phyloP scores from a whole-genome alignment of 2,888 invertebrate genomes.

The Nomada lathburiana region DNA sequence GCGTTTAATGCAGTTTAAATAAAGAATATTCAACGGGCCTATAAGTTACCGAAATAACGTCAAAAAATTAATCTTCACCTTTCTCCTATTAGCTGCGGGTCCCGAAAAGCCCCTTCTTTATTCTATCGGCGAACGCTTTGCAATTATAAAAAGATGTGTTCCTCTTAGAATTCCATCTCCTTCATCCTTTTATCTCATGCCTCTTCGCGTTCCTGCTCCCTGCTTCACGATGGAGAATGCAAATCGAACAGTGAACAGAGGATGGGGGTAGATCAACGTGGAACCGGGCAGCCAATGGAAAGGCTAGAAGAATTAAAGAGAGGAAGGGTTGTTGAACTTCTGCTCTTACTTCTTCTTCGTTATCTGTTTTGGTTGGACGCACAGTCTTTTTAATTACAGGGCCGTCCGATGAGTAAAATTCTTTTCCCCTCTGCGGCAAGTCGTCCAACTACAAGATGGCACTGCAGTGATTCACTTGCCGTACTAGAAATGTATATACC shows the following conservation, averaged over 20 bases:
- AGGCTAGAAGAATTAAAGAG: constrained; percentile 75
- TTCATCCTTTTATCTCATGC: constrained; percentile 64
- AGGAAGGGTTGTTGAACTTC: constrained; percentile 74
- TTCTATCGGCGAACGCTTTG: constrained; percentile 73
- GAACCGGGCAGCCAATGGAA: constrained; percentile 53
- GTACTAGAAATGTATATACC: constrained; percentile 61
- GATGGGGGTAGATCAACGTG: constrained; percentile 60
- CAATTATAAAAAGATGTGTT: constrained; percentile 77
- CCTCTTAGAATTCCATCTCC: constrained; percentile 64
- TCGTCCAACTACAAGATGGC: constrained; percentile 59
- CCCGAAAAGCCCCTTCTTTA: constrained; percentile 67
- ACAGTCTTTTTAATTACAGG: constrained; percentile 82
- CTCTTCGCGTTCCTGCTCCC: constrained; percentile 59
- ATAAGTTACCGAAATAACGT: neutral
- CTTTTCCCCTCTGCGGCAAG: constrained; percentile 70
- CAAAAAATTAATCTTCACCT: constrained; percentile 70
- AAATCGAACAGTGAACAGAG: constrained; percentile 66
- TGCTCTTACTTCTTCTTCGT: constrained; percentile 75
- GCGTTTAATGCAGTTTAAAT: no score
- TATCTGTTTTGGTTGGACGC: constrained; percentile 80
- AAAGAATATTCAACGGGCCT: no score
- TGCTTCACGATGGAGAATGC: constrained; percentile 60
- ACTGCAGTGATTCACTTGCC: constrained; percentile 74
- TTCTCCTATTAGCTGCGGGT: constrained; percentile 72
- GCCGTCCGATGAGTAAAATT: constrained; percentile 81